Conservation (phyloP, 2,797 vertebrate genomes). For the Cyclura pinguis region DNA sequence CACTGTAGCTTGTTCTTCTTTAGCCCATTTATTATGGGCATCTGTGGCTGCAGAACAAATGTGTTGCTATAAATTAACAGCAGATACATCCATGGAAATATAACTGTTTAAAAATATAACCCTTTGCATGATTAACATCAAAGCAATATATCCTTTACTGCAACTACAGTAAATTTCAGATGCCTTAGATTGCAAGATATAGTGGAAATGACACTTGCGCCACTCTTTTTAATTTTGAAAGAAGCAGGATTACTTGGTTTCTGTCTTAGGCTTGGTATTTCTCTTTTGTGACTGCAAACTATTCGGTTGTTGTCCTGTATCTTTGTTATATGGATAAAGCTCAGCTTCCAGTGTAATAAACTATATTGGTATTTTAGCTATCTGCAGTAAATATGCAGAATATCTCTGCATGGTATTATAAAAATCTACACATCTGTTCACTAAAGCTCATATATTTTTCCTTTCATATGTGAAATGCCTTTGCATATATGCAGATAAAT, state of each 20-base stretch:
- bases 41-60: slow-evolving; percentile 55
- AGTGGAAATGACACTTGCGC: slow-evolving; percentile 50
- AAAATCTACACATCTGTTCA: not conserved
- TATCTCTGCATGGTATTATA: not conserved
- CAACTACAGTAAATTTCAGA: slow-evolving; percentile 54
- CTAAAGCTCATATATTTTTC: not conserved
- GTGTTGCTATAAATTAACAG: slow-evolving; percentile 72
- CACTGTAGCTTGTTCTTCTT: slow-evolving; percentile 46
- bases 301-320: not conserved
- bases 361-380: not conserved
- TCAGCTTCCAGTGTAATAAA: not conserved
- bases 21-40: slow-evolving; percentile 63
- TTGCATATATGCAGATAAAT: slow-evolving; percentile 9
- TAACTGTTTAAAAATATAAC: slow-evolving; percentile 59
- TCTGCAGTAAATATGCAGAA: slow-evolving; percentile 22
- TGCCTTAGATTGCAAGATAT: slow-evolving; percentile 61
- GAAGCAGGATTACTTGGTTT: slow-evolving; percentile 44
- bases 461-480: not conserved
- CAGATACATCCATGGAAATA: slow-evolving; percentile 56
- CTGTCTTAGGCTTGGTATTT: slow-evolving; percentile 25
- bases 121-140: slow-evolving; percentile 40
- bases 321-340: not conserved
- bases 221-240: slow-evolving; percentile 57
- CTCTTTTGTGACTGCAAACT: slow-evolving; percentile 56
- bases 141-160: slow-evolving; percentile 66